Evolutionary conservation across 2,888 invertebrate species (phyloP).

Genomic region (Leistus spinibarbis): DNA sequence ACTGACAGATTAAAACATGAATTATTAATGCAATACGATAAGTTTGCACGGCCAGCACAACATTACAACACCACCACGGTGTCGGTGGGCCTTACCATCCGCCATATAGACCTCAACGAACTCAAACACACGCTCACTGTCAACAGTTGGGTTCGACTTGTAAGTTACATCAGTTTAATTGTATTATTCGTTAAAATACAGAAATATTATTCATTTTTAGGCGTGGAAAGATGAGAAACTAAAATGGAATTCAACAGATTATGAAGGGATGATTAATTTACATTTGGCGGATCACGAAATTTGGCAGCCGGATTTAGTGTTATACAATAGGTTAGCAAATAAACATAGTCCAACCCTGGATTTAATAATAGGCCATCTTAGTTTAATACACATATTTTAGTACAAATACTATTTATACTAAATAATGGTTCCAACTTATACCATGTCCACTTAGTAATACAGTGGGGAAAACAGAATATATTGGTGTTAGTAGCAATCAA

Average conservation of each 20-base stretch:
- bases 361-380: too few relatives aligned
- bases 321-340: slow-evolving; percentile 66
- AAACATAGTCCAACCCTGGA: not conserved
- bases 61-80: slow-evolving; percentile 61
- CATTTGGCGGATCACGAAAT: slow-evolving; percentile 73
- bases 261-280: slow-evolving; percentile 66
- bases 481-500: too few relatives aligned
- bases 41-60: slow-evolving; percentile 62
- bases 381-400: too few relatives aligned
- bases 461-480: too few relatives aligned
- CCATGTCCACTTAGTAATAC: too few relatives aligned
- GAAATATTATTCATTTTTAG: slow-evolving; percentile 57
- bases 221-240: slow-evolving; percentile 78
- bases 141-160: slow-evolving; percentile 67
- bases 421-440: too few relatives aligned
- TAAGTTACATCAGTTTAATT: slow-evolving; percentile 52
- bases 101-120: slow-evolving; percentile 72
- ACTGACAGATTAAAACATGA: slow-evolving; percentile 63
- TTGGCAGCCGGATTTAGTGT: slow-evolving; percentile 78
- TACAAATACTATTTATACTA: too few relatives aligned
- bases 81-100: slow-evolving; percentile 62
- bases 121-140: slow-evolving; percentile 64
- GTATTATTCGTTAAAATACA: not conserved
- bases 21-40: slow-evolving; percentile 64
- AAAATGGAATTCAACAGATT: slow-evolving; percentile 71